phyloP scores from a whole-genome alignment of 2,888 invertebrate species.

The Neoitamus cyanurus region DNA sequence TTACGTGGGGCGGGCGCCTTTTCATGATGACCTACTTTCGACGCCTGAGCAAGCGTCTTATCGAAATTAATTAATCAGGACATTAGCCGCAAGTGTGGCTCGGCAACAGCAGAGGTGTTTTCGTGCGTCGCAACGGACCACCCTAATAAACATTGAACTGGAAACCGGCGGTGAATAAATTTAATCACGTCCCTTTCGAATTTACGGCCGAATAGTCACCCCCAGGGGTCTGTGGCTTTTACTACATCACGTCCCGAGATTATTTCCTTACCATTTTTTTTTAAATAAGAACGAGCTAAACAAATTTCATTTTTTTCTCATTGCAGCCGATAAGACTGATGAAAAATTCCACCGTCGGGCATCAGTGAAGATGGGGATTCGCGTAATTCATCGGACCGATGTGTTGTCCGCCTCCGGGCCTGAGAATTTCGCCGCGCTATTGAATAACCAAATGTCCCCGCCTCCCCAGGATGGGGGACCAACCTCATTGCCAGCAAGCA shows the following conservation, averaged over 20 bases:
- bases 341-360: conserved; percentile 84
- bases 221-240: neutral
- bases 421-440: conserved; percentile 60
- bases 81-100: neutral
- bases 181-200: neutral
- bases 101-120: neutral
- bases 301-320: neutral
- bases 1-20: neutral
- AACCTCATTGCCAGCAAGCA: neutral
- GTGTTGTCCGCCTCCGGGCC: conserved; percentile 58
- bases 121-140: neutral
- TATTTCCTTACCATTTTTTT: neutral
- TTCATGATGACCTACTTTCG: conserved; percentile 14
- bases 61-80: conserved; percentile 24
- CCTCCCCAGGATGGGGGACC: conserved; percentile 23
- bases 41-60: neutral
- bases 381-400: conserved; percentile 77
- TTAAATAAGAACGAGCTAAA: neutral
- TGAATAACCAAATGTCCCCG: conserved; percentile 58
- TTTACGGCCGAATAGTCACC: neutral
- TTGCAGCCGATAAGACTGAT: conserved; percentile 82
- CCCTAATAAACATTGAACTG: neutral
- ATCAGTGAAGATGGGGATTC: conserved; percentile 86
- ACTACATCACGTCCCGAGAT: neutral
- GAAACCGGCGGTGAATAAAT: neutral